These are phyloP conservation scores for Meloidogyne exigua DNA, from an alignment of 1,140 invertebrate genomes.

Conservation along the genomic window DNA sequence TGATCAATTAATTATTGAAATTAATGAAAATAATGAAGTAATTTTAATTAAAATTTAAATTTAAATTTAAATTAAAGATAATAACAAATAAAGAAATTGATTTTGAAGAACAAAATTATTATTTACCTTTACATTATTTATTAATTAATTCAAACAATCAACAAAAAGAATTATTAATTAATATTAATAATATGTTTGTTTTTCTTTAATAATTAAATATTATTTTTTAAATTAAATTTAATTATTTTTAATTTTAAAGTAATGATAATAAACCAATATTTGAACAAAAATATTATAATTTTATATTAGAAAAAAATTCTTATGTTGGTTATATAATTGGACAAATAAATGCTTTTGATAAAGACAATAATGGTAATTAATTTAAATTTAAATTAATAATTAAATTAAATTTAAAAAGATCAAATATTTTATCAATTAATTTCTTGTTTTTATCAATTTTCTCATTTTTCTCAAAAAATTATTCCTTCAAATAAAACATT, in stretches of 20 bases:
- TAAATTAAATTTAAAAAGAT: background rate
- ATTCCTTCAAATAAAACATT: background rate
- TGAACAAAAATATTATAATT: conserved; percentile 3
- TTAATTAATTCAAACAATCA: too few species aligned
- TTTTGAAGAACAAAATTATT: background rate
- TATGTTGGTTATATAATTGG: conserved; percentile 1
- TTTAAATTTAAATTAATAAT: background rate
- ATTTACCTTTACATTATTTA: background rate
- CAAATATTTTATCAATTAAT: background rate
- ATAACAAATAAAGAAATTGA: background rate
- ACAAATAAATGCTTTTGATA: conserved; percentile 1
- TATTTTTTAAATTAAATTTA: background rate
- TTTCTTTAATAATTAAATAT: too few species aligned
- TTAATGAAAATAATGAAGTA: conserved; percentile 3
- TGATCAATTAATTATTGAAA: background rate
- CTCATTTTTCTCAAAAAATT: background rate
- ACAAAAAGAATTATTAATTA: background rate
- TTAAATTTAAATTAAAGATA: background rate
- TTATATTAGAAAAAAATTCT: background rate
- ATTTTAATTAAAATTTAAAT: background rate
- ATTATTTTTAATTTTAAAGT: background rate
- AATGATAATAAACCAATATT: conserved; percentile 2
- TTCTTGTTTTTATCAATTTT: background rate
- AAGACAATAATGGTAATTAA: background rate
- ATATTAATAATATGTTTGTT: background rate